Conservation (phyloP, 2,797 vertebrate species). For the Urosaurus nigricauda region DNA sequence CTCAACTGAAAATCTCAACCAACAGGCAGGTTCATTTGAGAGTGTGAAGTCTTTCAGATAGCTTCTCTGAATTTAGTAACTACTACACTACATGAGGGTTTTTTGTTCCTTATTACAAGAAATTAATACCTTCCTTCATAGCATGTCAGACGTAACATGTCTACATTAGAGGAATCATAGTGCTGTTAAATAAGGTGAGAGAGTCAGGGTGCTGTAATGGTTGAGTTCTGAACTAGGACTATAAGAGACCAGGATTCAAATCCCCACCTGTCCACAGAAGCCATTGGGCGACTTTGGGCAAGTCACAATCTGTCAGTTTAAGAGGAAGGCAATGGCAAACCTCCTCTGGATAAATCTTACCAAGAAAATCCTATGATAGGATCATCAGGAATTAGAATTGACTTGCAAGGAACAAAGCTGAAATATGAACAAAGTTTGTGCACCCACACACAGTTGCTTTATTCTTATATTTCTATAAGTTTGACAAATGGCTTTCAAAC, state of each 20-base stretch:
- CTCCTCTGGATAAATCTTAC: too few relatives aligned
- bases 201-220: background rate
- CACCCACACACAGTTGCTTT: background rate
- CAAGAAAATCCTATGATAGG: too few relatives aligned
- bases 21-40: background rate
- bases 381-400: too few relatives aligned
- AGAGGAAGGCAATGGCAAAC: too few relatives aligned
- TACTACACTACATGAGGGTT: too few relatives aligned
- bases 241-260: too few relatives aligned
- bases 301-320: too few relatives aligned
- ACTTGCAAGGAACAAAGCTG: too few relatives aligned
- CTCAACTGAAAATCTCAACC: background rate
- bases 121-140: background rate
- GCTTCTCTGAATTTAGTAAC: background rate
- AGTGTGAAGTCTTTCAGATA: background rate
- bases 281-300: too few relatives aligned
- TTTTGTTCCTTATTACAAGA: constrained; percentile 52
- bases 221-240: too few relatives aligned
- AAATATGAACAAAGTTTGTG: background rate
- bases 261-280: too few relatives aligned
- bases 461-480: background rate
- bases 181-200: background rate
- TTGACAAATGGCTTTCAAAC: too few relatives aligned
- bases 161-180: background rate
- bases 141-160: fast-evolving